Base-by-base conservation (phyloP, 2,113 vertebrate species). In the Pelmatolapia mariae region DNA sequence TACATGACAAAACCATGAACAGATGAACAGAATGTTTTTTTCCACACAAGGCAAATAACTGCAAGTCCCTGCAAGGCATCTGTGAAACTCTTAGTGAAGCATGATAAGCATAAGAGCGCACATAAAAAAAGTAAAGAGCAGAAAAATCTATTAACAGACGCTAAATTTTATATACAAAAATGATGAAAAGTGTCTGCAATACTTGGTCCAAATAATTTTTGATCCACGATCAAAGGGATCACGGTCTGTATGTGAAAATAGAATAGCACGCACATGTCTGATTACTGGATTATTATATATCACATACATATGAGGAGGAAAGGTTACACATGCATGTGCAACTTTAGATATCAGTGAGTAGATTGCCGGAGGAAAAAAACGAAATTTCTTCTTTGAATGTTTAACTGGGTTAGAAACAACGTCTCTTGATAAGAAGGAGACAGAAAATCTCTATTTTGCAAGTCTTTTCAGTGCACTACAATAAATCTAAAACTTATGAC, bases 1-100 rank as follows among this genome's bases (percentile, higher is more conserved):
- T 87, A 91, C 53, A 89, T 84, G 89, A 93, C 81, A 90, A 87
- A 92, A 92, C 87, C 89, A 92, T 85, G 91, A 95, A 89, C 91
- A 94, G 93, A 95, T 94, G 93, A 38, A 82, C 85, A 89, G 80
- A 88, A 90, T 94, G 88, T 29, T 45, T 73, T 73, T 45, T 45
- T 73, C 22, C 13, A 19, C 91, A 80, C 73, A 91, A 91, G 93
- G 43, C 91, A 92, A 93, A 94, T 84, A 89, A 93, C 79, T 93
- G 84, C 81, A 91, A 87, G 76, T 88, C 93, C 89, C 87, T 87
- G 80, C 78, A 80, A 93, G 91, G 94, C 95, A 92, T 92, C 54
- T 87, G 89, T 92, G 89, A 92, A 87, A 92, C 88, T 92, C 78
- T 93, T 93, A 66, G 92, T 86, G 80, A 89, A 91, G 92, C 90